Evolutionary conservation across 2,888 invertebrate genomes (phyloP), one percentile per base, ranked within the genome.

Genomic region (Andricus quercusramuli): DNA sequence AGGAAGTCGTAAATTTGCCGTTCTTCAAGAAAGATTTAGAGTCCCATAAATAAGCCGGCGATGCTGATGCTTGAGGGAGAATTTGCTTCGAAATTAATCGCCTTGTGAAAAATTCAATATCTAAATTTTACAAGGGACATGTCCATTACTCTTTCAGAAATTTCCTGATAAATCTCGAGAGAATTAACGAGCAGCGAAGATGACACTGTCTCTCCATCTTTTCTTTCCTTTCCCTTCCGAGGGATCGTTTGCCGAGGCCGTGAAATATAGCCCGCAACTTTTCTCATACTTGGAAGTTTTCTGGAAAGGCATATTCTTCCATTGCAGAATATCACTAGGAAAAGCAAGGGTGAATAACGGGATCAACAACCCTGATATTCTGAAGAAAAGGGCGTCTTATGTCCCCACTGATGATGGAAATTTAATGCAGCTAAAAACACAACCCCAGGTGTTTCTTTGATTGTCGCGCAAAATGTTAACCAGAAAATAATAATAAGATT

Each of bases 111-210:
- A 86, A 87, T 90, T 83, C 88, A 90, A 90, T 90, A 90, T 89
- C 84, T 83, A 82, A 90, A 91, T 90, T 90, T 89, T 89, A 86
- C 83, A 88, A 88, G 85, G 84, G 85, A 86, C 87, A 85, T 77
- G 88, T 89, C 86, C 86, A 88, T 91, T 91, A 91, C 88, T 91
- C 90, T 90, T 81, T 79, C 78, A 81, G 85, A 85, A 88, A 88
- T 89, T 83, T 80, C 83, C 84, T 88, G 84, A 92, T 92, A 92
- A 91, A 92, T 92, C 90, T 90, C 87, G 76, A 83, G 83, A 85
- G 87, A 90, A 91, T 91, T 92, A 92, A 92, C 90, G 91, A 92
- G 91, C 89, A 86, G 84, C 86, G 89, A 91, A 91, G 89, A 91
- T 88, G 91, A 91, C 90, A 91, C 91, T 87, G 86, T 85, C 83